phyloP scores from a whole-genome alignment of 2,113 vertebrate genomes.

The Syrrhaptes paradoxus region DNA sequence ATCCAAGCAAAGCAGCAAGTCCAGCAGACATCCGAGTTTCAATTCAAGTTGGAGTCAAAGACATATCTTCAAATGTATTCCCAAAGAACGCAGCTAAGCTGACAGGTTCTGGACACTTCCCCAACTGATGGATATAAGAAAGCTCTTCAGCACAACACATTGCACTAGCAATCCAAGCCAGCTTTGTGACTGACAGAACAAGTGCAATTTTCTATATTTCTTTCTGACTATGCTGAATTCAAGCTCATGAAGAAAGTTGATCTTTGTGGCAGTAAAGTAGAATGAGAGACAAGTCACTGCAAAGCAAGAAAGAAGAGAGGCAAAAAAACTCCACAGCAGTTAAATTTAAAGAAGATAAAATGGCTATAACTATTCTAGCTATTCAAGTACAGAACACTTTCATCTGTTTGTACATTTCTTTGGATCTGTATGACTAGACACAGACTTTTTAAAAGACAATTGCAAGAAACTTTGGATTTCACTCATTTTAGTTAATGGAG shows the following conservation, averaged over 20 bases:
- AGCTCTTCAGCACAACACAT: neutral
- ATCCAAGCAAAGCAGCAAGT: neutral
- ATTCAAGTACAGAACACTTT: neutral
- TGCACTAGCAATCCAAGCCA: neutral
- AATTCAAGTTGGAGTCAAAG: neutral
- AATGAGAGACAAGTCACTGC: neutral
- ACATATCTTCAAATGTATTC: neutral
- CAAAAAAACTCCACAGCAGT: neutral
- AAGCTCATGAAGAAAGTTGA: conserved; percentile 1
- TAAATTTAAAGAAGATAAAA: neutral
- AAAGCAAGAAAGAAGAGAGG: neutral
- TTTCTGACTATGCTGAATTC: neutral
- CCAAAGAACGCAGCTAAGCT: neutral
- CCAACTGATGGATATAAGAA: neutral
- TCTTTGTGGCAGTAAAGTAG: neutral
- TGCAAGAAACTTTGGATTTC: neutral
- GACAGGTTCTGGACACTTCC: neutral
- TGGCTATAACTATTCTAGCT: neutral
- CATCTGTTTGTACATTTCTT: neutral
- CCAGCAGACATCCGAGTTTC: neutral
- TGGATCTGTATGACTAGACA: neutral
- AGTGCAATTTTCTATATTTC: conserved; percentile 9
- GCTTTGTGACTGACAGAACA: conserved; percentile 13
- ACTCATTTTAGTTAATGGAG: neutral
- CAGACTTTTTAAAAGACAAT: neutral